Evolutionary conservation across 2,888 invertebrate genomes (phyloP).

Genomic region (Harpalus rufipes): DNA sequence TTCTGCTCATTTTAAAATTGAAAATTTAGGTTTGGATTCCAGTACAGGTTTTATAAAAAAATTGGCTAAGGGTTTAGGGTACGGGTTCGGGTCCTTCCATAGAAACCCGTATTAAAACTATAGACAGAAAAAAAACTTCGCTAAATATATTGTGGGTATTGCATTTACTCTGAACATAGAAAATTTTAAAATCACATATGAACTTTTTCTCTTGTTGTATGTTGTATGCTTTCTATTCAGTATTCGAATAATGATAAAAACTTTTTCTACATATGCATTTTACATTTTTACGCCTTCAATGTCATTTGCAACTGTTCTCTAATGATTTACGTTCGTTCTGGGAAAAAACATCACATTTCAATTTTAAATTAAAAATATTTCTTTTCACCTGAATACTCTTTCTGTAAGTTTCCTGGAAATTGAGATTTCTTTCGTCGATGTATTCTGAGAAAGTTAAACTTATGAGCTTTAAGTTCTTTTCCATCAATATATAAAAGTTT

Average conservation of each 20-base stretch:
- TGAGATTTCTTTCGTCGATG: conserved; percentile 41
- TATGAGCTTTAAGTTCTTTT: too few species aligned
- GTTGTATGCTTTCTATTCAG: background rate
- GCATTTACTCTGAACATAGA: background rate
- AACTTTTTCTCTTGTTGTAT: background rate
- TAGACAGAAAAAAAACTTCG: background rate
- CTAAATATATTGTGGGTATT: background rate
- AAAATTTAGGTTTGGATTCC: too few species aligned
- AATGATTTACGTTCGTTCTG: conserved; percentile 45
- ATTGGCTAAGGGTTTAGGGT: too few species aligned
- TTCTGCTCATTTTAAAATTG: too few species aligned
- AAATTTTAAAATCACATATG: background rate
- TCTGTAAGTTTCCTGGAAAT: conserved; percentile 14
- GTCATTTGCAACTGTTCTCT: conserved; percentile 40
- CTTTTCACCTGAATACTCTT: conserved; percentile 30
- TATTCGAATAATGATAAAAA: background rate
- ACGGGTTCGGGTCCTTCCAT: too few species aligned
- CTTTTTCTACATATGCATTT: conserved; percentile 34
- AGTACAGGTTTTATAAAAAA: too few species aligned
- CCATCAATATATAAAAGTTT: too few species aligned
- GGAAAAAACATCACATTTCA: conserved; percentile 38
- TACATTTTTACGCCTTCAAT: conserved; percentile 12
- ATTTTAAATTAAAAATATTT: conserved; percentile 58
- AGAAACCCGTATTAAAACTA: too few species aligned
- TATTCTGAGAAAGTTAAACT: conserved; percentile 23